Evolutionary conservation across 2,888 invertebrate genomes (phyloP).

Genomic region (Tetragnatha montana): DNA sequence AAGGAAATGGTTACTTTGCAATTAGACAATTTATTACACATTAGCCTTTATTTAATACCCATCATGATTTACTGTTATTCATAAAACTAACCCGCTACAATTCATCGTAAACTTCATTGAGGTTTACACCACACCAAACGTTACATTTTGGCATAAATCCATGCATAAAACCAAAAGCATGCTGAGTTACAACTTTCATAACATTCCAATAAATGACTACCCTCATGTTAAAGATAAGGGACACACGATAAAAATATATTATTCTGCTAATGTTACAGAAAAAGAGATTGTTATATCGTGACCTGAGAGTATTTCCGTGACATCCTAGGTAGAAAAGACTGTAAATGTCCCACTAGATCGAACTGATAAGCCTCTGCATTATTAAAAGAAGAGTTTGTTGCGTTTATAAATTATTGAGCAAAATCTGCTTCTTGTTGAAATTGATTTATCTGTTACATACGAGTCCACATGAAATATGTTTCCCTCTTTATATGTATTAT

Average conservation of each 20-base stretch:
- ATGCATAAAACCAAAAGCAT: neutral
- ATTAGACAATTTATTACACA: neutral
- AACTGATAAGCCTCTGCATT: neutral
- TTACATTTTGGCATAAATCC: neutral
- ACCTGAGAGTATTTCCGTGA: neutral
- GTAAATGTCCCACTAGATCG: neutral
- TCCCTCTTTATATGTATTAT: neutral
- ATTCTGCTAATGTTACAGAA: neutral
- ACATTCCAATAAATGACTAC: neutral
- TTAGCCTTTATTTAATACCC: neutral
- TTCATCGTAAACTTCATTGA: too few relatives aligned
- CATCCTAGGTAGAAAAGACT: neutral
- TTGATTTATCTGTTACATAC: neutral
- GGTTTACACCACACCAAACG: neutral
- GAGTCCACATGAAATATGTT: neutral
- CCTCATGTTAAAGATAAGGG: neutral
- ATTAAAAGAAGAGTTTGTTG: neutral
- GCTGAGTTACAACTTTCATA: neutral
- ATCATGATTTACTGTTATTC: neutral
- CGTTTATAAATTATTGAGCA: neutral
- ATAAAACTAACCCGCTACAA: too few relatives aligned
- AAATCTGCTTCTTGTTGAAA: neutral
- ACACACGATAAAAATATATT: neutral
- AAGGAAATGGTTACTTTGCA: neutral
- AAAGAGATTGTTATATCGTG: neutral